Evolutionary conservation across 35 echinoderm and acorn worm species (phyloP).

Genomic region (Lytechinus variegatus): DNA sequence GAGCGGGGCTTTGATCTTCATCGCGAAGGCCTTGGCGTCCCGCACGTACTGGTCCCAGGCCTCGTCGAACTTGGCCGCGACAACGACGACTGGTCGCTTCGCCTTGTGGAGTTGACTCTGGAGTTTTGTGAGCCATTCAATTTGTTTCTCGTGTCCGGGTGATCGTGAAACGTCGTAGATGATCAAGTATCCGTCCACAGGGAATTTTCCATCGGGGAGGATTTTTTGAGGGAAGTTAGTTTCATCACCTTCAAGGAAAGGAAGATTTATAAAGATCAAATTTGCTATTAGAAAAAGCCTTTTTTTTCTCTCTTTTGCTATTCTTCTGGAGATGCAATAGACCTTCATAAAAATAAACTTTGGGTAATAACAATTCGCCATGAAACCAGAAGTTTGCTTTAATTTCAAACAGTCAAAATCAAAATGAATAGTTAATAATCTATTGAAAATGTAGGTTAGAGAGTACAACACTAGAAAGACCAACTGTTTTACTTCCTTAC

Average conservation of each 20-base stretch:
- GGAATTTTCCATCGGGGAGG: slow-evolving; percentile 87
- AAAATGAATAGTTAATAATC: no score
- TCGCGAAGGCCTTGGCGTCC: slow-evolving; percentile 61
- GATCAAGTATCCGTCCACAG: slow-evolving; percentile 82
- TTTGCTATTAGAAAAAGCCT: no score
- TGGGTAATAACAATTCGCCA: no score
- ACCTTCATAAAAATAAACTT: no score
- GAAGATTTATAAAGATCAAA: no score
- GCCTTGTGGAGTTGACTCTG: slow-evolving; percentile 60
- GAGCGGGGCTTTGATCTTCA: slow-evolving; percentile 66
- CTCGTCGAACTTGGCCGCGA: slow-evolving; percentile 89
- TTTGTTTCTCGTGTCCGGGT: slow-evolving; percentile 74
- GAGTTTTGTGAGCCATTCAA: slow-evolving; percentile 59
- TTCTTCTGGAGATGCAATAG: no score
- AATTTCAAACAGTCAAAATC: no score
- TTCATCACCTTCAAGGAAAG: slow-evolving; percentile 71
- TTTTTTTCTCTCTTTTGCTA: no score
- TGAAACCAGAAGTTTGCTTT: no score
- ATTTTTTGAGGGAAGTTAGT: slow-evolving; percentile 67
- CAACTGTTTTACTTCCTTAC: no score
- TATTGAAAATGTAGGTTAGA: no score
- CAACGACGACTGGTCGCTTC: slow-evolving; percentile 73
- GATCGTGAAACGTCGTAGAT: slow-evolving; percentile 78
- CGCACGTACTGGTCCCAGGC: slow-evolving; percentile 54
- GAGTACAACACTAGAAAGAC: no score